phyloP scores from a whole-genome alignment of 1,140 invertebrate genomes.

The Zaprionus ornatus region DNA sequence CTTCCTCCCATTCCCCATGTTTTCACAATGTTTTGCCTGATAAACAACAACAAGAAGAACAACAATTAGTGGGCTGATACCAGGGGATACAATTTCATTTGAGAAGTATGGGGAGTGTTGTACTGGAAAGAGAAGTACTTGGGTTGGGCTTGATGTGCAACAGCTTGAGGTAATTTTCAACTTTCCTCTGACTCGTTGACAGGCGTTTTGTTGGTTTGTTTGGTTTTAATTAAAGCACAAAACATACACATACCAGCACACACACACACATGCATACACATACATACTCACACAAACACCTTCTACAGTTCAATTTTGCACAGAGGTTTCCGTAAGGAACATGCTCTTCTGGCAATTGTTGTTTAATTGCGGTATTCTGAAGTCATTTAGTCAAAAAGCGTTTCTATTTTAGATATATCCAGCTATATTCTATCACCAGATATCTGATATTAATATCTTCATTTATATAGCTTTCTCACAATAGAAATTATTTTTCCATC shows the following conservation, averaged over 20 bases:
- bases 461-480: background rate
- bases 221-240: conserved; percentile 78
- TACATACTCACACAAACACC: background rate
- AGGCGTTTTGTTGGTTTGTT: conserved; percentile 69
- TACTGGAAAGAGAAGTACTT: background rate
- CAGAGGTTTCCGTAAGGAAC: conserved; percentile 10
- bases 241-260: conserved; percentile 52
- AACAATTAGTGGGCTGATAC: conserved; percentile 36
- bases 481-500: too few species aligned
- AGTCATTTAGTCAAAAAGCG: background rate
- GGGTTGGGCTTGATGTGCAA: conserved; percentile 52
- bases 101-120: conserved; percentile 18
- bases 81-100: conserved; percentile 13
- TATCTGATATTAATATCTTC: background rate
- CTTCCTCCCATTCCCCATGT: conserved; percentile 46
- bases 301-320: background rate
- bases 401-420: background rate
- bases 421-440: background rate
- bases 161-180: conserved; percentile 82
- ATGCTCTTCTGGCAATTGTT: conserved; percentile 8
- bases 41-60: conserved; percentile 53
- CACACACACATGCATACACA: background rate
- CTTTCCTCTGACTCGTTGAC: conserved; percentile 69
- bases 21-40: conserved; percentile 75
- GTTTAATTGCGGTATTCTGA: conserved; percentile 30